phyloP scores from a whole-genome alignment of 2,888 invertebrate species.

The Hyposoter dolosus region DNA sequence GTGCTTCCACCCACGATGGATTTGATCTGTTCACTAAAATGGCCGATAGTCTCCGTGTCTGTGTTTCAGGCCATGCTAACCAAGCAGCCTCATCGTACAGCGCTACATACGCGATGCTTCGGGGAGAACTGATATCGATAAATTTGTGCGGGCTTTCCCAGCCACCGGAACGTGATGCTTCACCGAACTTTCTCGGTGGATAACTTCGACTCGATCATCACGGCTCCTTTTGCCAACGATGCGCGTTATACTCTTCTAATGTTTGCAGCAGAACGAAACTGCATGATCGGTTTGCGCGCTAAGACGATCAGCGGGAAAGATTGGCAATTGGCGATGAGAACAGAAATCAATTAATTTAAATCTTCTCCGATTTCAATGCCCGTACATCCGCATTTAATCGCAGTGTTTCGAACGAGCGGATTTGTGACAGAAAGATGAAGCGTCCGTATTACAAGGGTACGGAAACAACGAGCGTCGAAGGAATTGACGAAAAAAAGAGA shows the following conservation, averaged over 20 bases:
- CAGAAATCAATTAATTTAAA: not conserved
- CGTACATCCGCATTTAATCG: not conserved
- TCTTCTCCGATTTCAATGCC: not conserved
- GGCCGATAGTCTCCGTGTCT: conserved; percentile 5
- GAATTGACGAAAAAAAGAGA: conserved; percentile 31
- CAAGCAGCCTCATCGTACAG: not conserved
- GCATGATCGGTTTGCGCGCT: not conserved
- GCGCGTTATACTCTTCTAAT: conserved; percentile 8
- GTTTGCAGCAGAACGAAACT: not conserved
- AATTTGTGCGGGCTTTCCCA: conserved; percentile 50
- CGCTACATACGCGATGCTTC: not conserved
- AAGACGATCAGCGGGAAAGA: not conserved
- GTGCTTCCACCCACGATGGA: conserved; percentile 29
- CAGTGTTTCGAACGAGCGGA: conserved; percentile 36
- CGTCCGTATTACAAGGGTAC: not conserved
- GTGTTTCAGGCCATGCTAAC: conserved; percentile 1
- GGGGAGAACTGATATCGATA: conserved; percentile 38
- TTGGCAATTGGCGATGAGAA: not conserved
- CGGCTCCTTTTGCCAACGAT: conserved; percentile 32
- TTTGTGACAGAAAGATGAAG: conserved; percentile 47
- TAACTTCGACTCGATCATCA: conserved; percentile 40
- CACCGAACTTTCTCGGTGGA: conserved; percentile 47
- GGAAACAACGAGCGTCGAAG: conserved; percentile 20
- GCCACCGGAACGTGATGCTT: conserved; percentile 50
- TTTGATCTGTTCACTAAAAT: conserved; percentile 40